Percentiles rank a stretch among this genome's conserved stretches.
Conservation (phyloP, 1,140 invertebrate species). For the Drosophila azteca region DNA sequence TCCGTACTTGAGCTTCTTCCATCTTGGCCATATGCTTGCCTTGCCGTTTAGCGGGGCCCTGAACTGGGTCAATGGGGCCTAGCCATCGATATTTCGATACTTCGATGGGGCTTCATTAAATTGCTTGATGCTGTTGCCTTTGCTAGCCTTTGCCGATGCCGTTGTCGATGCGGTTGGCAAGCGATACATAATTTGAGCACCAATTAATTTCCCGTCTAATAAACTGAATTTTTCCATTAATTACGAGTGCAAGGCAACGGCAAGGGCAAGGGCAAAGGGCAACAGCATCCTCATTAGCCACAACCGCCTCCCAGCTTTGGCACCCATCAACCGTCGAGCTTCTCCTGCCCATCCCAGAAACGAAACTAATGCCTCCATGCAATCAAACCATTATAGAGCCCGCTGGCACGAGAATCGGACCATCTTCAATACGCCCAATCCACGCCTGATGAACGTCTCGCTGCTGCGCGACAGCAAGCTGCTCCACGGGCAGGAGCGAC, state of each 20-base stretch:
- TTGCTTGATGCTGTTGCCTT: constrained; percentile 5
- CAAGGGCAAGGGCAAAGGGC: no score
- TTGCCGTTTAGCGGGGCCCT: constrained; percentile 1
- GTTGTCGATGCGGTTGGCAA: constrained; percentile 18
- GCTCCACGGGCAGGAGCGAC: constrained; percentile 89
- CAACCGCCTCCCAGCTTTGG: constrained; percentile 29
- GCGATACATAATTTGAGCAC: constrained; percentile 62
- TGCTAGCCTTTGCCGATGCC: constrained; percentile 16
- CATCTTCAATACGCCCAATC: constrained; percentile 97
- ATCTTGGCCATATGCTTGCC: constrained; percentile 1
- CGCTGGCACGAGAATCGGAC: constrained; percentile 95
- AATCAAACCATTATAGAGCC: constrained; percentile 86
- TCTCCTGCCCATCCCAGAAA: background rate
- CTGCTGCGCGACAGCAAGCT: constrained; percentile 92
- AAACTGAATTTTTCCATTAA: constrained; percentile 65
- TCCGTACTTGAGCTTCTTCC: background rate
- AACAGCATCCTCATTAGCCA: background rate
- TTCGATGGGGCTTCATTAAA: constrained; percentile 30
- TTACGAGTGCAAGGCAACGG: constrained; percentile 20
- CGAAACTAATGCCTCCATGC: constrained; percentile 28
- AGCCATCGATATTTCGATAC: constrained; percentile 18
- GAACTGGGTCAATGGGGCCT: constrained; percentile 37
- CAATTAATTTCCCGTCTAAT: constrained; percentile 74
- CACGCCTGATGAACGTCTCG: constrained; percentile 94
- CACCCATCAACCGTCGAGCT: constrained; percentile 21